These are phyloP conservation scores for Dendropsophus ebraccatus DNA, from an alignment of 2,113 vertebrate species.

Conservation along the genomic window DNA sequence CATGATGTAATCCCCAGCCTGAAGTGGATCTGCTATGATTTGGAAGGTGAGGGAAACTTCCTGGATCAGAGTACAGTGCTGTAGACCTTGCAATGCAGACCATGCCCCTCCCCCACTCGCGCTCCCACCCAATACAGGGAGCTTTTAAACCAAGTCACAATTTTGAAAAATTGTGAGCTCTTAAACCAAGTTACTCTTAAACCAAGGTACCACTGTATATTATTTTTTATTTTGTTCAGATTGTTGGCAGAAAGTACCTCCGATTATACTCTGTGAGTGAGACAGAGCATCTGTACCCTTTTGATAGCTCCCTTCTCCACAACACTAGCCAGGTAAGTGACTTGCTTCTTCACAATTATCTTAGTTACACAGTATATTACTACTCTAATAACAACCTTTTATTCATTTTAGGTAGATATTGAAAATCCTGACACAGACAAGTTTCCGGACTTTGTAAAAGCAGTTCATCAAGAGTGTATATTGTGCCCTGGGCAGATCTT, in stretches of 20 bases:
- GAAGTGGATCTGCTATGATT: too few species aligned
- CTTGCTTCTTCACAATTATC: background rate
- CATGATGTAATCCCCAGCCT: too few species aligned
- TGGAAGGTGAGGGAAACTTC: too few species aligned
- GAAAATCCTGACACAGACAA: conserved; percentile 82
- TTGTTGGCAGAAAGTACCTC: conserved; percentile 92
- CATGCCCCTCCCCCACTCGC: too few species aligned
- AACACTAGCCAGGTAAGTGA: conserved; percentile 93
- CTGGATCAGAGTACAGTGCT: too few species aligned
- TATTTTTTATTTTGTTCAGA: conserved; percentile 70
- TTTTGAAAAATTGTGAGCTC: too few species aligned
- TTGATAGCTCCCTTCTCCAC: conserved; percentile 86
- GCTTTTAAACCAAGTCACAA: too few species aligned
- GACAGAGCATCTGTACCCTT: conserved; percentile 86
- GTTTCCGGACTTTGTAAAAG: conserved; percentile 85
- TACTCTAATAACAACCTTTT: background rate
- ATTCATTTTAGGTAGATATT: conserved; percentile 82
- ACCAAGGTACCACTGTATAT: too few species aligned
- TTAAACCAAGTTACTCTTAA: too few species aligned
- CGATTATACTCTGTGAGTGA: conserved; percentile 84
- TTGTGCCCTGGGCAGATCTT: conserved; percentile 88
- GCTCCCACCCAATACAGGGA: too few species aligned
- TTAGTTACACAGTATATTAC: too few species aligned
- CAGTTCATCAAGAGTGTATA: conserved; percentile 82
- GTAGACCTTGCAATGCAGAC: too few species aligned